These are phyloP conservation scores for Agapostemon virescens DNA, from an alignment of 2,888 invertebrate genomes.

Conservation along the genomic window DNA sequence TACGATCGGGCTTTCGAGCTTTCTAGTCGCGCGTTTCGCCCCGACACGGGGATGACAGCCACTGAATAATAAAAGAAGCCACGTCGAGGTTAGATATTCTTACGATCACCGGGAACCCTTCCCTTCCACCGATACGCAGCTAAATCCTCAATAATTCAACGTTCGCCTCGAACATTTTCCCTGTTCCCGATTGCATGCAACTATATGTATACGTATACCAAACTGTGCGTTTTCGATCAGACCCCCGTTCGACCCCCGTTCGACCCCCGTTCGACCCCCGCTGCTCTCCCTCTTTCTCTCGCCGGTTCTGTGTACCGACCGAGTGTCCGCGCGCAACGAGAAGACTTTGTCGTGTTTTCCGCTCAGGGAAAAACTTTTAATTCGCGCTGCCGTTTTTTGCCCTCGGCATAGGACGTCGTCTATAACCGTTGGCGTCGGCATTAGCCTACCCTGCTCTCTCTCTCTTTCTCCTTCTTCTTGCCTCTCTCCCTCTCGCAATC, in stretches of 20 bases:
- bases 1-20: conserved; percentile 68
- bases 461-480: too few species aligned
- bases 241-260: background rate
- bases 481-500: too few species aligned
- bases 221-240: conserved; percentile 33
- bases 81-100: conserved; percentile 75
- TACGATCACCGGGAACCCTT: conserved; percentile 76
- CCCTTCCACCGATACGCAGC: conserved; percentile 71
- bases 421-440: background rate
- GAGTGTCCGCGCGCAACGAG: background rate
- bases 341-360: background rate
- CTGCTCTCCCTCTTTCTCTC: background rate
- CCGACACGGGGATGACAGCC: conserved; percentile 74
- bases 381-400: conserved; percentile 17
- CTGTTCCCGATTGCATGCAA: conserved; percentile 72
- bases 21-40: conserved; percentile 63
- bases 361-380: conserved; percentile 4
- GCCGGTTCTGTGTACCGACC: background rate
- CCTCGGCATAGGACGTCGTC: background rate
- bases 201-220: conserved; percentile 44
- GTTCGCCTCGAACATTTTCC: conserved; percentile 68
- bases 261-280: background rate
- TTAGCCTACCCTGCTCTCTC: too few species aligned
- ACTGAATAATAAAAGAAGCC: conserved; percentile 75
- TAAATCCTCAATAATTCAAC: conserved; percentile 74